Conservation (phyloP, 2,113 vertebrate species). For the Phoxinus phoxinus region DNA sequence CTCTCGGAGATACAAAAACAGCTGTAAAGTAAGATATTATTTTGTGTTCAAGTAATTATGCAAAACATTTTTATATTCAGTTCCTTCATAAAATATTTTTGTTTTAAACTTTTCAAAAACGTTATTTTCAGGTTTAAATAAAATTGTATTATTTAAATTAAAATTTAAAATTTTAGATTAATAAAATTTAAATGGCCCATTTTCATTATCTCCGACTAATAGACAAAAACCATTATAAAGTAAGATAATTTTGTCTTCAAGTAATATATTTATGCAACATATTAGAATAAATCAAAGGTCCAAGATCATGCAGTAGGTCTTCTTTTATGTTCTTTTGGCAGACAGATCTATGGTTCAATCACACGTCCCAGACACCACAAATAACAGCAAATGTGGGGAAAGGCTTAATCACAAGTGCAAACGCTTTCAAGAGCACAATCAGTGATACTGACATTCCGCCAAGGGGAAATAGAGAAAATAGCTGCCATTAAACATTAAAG, state of each 20-base stretch:
- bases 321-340: not conserved
- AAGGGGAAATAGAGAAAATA: constrained; percentile 61
- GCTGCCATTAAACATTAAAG: constrained; percentile 74
- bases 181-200: not conserved
- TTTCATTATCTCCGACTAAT: not conserved
- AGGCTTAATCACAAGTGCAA: constrained; percentile 69
- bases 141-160: not conserved
- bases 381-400: constrained; percentile 68
- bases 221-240: not conserved
- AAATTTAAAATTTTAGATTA: too few relatives aligned
- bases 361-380: constrained; percentile 68
- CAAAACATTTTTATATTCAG: not conserved
- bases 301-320: not conserved
- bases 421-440: constrained; percentile 71
- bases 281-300: not conserved
- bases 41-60: too few relatives aligned
- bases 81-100: not conserved
- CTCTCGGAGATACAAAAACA: too few relatives aligned
- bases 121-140: constrained; percentile 4
- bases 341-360: constrained; percentile 43
- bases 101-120: not conserved
- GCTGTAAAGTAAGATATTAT: too few relatives aligned
- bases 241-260: not conserved
- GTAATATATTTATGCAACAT: not conserved
- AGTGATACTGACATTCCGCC: constrained; percentile 61